phyloP scores from a whole-genome alignment of 2,113 vertebrate species.

The Spermophilus dauricus region DNA sequence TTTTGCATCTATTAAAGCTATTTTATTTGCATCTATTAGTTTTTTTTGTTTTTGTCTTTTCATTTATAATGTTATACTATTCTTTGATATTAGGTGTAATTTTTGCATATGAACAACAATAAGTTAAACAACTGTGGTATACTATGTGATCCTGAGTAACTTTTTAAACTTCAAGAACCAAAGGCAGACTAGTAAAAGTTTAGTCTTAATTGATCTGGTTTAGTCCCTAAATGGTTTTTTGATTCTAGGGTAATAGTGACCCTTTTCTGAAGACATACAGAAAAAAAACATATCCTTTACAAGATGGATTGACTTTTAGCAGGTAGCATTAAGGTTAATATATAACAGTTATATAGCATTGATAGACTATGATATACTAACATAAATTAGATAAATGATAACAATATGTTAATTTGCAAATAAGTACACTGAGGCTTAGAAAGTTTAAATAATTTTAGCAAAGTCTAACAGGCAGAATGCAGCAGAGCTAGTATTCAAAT shows the following conservation, averaged over 20 bases:
- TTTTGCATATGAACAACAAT: neutral
- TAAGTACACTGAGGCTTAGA: conserved; percentile 22
- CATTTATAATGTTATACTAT: conserved; percentile 31
- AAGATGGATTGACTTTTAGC: neutral
- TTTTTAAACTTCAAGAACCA: neutral
- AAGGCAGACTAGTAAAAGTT: conserved; percentile 10
- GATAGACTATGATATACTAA: neutral
- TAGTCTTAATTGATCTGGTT: conserved; percentile 15
- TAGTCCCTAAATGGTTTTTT: neutral
- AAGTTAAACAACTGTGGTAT: conserved; percentile 7
- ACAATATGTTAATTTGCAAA: conserved; percentile 52
- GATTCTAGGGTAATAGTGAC: neutral
- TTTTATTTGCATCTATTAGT: neutral
- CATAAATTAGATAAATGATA: neutral
- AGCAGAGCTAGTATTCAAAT: conserved; percentile 42
- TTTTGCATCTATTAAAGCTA: neutral
- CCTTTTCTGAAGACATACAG: conserved; percentile 12
- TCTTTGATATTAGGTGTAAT: neutral
- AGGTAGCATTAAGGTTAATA: neutral
- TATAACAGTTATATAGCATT: conserved; percentile 29
- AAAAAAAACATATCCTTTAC: neutral
- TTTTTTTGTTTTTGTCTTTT: conserved; percentile 16
- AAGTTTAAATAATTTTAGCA: conserved; percentile 16
- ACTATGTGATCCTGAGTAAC: conserved; percentile 23
- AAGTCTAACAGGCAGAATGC: neutral